phyloP scores from a whole-genome alignment of 2,113 vertebrate genomes.

The Zosterops borbonicus region DNA sequence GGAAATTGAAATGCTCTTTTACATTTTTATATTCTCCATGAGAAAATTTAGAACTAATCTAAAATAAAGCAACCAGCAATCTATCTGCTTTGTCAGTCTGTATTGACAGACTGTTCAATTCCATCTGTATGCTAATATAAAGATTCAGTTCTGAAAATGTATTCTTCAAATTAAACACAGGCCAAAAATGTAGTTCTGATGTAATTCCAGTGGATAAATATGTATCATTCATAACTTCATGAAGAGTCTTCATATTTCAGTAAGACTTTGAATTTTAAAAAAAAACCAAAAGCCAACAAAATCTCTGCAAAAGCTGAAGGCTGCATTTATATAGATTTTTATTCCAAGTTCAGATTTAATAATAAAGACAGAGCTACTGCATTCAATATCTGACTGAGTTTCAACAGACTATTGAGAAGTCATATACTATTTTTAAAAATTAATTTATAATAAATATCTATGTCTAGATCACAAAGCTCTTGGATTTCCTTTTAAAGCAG shows the following conservation, averaged over 20 bases:
- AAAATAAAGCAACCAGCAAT: conserved; percentile 59
- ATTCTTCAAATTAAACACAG: conserved; percentile 61
- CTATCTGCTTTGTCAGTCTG: conserved; percentile 71
- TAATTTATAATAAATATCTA: not conserved
- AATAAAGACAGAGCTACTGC: not conserved
- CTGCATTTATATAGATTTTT: not conserved
- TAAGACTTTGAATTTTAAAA: not conserved
- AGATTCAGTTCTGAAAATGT: conserved; percentile 60
- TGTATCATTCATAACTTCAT: conserved; percentile 8
- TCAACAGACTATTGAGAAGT: not conserved
- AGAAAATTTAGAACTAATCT: conserved; percentile 68
- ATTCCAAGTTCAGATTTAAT: not conserved
- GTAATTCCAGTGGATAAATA: conserved; percentile 58
- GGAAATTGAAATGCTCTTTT: conserved; percentile 72
- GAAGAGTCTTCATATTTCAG: not conserved
- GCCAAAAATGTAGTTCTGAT: conserved; percentile 45
- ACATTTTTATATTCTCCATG: conserved; percentile 61
- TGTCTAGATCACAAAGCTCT: not conserved
- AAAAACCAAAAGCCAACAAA: not conserved
- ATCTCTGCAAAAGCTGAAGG: not conserved
- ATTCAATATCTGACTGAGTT: not conserved
- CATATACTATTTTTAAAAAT: not conserved
- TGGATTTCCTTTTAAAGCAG: not conserved
- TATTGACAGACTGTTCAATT: conserved; percentile 71
- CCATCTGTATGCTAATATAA: conserved; percentile 75